Percentiles rank a stretch among this genome's conserved stretches.
These are phyloP conservation scores for Aegotheles bennettii DNA, from an alignment of 2,113 vertebrate species.

Conservation along the genomic window DNA sequence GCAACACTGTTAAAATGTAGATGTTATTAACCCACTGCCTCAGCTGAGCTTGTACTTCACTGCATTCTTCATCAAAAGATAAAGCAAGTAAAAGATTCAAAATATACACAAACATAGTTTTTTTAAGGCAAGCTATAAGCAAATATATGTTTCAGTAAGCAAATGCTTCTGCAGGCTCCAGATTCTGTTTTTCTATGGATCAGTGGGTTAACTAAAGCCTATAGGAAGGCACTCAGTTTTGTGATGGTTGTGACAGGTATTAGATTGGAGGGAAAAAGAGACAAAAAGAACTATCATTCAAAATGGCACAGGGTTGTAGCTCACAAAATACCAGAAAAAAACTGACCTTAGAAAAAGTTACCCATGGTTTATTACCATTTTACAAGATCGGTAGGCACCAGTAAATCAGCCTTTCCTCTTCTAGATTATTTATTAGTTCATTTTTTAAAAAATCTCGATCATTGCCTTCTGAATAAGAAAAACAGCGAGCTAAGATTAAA, in stretches of 20 bases:
- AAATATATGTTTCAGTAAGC: not conserved
- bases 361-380: not conserved
- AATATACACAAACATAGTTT: not conserved
- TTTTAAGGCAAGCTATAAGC: not conserved
- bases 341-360: not conserved
- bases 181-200: slow-evolving; percentile 22
- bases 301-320: not conserved
- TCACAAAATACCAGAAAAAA: not conserved
- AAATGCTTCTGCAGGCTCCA: not conserved
- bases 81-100: not conserved
- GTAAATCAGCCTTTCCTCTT: not conserved
- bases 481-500: not conserved
- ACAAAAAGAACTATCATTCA: slow-evolving; percentile 27
- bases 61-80: not conserved
- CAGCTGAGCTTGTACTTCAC: not conserved
- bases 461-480: not conserved
- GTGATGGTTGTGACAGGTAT: slow-evolving; percentile 31
- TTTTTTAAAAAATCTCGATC: accelerated
- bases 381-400: not conserved
- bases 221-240: not conserved
- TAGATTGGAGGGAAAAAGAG: not conserved
- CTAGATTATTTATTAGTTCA: not conserved
- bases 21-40: not conserved
- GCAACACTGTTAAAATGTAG: not conserved
- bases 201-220: slow-evolving; percentile 37